phyloP scores from a whole-genome alignment of 2,888 invertebrate genomes.

The Cantharis rufa region DNA sequence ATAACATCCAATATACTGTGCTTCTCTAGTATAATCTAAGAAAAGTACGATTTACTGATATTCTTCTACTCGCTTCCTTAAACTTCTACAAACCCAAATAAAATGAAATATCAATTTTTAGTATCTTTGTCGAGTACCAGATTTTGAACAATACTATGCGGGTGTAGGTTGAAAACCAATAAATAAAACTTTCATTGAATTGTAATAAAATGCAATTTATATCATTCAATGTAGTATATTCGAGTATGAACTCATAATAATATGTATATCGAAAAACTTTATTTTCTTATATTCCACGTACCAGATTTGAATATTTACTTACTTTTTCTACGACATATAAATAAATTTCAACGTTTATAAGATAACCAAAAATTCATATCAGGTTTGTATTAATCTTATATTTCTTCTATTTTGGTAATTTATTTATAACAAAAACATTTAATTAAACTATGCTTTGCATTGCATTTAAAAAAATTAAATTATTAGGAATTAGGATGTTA shows the following conservation, averaged over 20 bases:
- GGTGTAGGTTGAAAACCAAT: conserved; percentile 30
- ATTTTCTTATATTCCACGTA: background rate
- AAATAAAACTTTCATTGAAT: conserved; percentile 33
- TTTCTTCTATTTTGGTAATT: background rate
- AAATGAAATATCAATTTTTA: conserved; percentile 29
- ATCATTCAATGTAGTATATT: conserved; percentile 31
- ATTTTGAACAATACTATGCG: conserved; percentile 20
- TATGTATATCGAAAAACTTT: conserved; percentile 6
- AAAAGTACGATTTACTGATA: conserved; percentile 30
- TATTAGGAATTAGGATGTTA: no score
- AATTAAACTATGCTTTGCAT: background rate
- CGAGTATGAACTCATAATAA: conserved; percentile 2
- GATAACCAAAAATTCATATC: background rate
- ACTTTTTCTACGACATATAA: background rate
- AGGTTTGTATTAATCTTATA: background rate
- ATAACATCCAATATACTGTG: conserved; percentile 26
- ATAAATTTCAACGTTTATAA: background rate
- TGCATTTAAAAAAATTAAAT: no score
- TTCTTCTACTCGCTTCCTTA: conserved; percentile 25
- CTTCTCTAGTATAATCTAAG: conserved; percentile 24
- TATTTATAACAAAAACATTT: background rate
- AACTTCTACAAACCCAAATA: conserved; percentile 21
- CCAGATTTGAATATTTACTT: conserved; percentile 5
- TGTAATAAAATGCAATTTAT: conserved; percentile 35
- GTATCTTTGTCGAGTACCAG: conserved; percentile 26